Conservation (phyloP, 2,888 invertebrate genomes). For the Abscondita cerata region DNA sequence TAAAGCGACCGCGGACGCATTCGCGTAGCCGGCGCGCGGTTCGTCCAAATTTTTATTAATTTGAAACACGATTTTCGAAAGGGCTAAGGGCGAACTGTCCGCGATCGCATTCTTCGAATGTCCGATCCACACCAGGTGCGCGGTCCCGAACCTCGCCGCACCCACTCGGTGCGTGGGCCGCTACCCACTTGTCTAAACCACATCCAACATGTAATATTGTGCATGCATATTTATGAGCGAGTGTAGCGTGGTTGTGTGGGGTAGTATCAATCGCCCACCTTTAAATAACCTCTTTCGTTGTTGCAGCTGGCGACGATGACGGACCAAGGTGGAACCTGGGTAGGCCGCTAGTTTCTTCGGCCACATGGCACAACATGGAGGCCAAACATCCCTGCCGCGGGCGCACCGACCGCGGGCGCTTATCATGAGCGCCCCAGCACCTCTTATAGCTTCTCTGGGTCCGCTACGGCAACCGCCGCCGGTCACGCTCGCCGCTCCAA, state of each 20-base stretch:
- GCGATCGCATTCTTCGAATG: constrained; percentile 30
- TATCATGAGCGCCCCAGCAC: constrained; percentile 62
- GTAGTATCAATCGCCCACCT: constrained; percentile 45
- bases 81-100: constrained; percentile 32
- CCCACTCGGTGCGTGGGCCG: constrained; percentile 52
- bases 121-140: constrained; percentile 41
- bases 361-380: constrained; percentile 80
- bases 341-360: constrained; percentile 64
- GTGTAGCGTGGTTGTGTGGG: constrained; percentile 44
- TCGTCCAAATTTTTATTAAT: too few species aligned
- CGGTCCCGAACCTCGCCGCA: constrained; percentile 47
- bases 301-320: constrained; percentile 72
- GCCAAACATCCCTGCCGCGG: constrained; percentile 75
- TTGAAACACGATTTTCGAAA: constrained; percentile 1
- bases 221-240: constrained; percentile 55
- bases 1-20: too few species aligned
- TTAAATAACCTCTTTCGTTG: constrained; percentile 37
- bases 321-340: constrained; percentile 71
- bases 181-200: constrained; percentile 51
- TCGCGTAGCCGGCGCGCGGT: too few species aligned
- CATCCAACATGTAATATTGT: constrained; percentile 50
- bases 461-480: constrained; percentile 59
- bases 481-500: constrained; percentile 70
- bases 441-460: constrained; percentile 63
- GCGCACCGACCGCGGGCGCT: constrained; percentile 67